Base-by-base conservation (phyloP, 1,140 invertebrate species). In the Himalopsyche phryganea region DNA sequence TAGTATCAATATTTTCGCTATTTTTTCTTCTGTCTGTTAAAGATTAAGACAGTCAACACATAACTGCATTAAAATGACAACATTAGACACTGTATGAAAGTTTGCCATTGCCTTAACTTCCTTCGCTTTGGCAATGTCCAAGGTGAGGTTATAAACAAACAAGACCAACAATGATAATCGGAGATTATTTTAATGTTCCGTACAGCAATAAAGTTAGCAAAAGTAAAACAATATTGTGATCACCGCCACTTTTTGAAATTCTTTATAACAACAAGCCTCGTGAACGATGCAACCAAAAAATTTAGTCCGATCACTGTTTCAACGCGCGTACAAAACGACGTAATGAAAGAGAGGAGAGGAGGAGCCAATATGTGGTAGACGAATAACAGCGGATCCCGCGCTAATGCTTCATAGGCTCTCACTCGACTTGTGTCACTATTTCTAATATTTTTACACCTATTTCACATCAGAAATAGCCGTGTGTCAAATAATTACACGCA, bases 341-440 rank as follows among this genome's bases (percentile, higher is more conserved):
- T 57, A 42, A 57, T 46, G 38, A n/a, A 17, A 32, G 13, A 28
- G 23, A 20, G 36, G 14, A 35, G 32, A 20, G 36, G 41, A 42
- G 46, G 38, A 50, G 47, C 18, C 54, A 45, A 50, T 57, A 57
- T 17, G 15, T 49, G 42, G 40, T 28, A 20, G 28, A 46, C 46
- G 38, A 57, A 49, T 54, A 54, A 44, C 18, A 48, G 53, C 53
- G 48, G 54, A 42, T 57, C 54, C 54, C 54, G 54, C 54, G 54
- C 54, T 50, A 42, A 57, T 57, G 15, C 51, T n/a, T 50, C 20
- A 44, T 14, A 36, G 15, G 38, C 47, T 19, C 36, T 45, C 50
- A 33, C 35, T 36, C 51, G 35, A 19, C 36, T 45, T 7, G 28
- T 17, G 1, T 14, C 32, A 45, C 13, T 35, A 45, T 45, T 47